Percentiles rank a stretch among this genome's conserved stretches.
phyloP scores from a whole-genome alignment of 1,140 invertebrate species.

The Leptinotarsa undecemlineata region DNA sequence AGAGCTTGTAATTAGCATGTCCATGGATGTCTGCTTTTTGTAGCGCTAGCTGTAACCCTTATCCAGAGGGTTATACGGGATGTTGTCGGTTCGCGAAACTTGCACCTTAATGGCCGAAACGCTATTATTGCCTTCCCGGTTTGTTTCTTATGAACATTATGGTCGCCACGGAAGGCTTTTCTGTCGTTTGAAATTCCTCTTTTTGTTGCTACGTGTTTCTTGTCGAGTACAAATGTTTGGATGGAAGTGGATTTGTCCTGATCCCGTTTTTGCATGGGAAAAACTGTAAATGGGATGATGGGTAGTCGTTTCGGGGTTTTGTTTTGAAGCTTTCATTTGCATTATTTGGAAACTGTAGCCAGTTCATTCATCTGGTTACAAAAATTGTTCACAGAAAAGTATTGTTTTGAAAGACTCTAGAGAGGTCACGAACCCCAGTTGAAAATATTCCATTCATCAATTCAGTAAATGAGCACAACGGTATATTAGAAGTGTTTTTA shows the following conservation, averaged over 20 bases:
- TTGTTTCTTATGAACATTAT: conserved; percentile 36
- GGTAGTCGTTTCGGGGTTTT: no score
- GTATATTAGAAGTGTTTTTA: no score
- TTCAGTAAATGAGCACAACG: no score
- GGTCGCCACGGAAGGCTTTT: conserved; percentile 18
- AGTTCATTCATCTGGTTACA: no score
- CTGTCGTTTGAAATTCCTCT: background rate
- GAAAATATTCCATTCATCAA: no score
- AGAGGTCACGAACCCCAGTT: no score
- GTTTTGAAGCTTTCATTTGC: no score
- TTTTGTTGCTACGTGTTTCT: background rate
- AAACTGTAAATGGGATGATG: background rate
- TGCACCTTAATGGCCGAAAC: conserved; percentile 35
- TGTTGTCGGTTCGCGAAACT: conserved; percentile 28
- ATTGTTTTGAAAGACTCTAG: no score
- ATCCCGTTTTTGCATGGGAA: background rate
- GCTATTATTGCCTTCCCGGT: conserved; percentile 34
- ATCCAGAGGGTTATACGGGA: conserved; percentile 39
- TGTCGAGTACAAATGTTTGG: background rate
- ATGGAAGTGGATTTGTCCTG: background rate
- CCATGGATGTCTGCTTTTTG: conserved; percentile 51
- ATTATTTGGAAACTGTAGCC: no score
- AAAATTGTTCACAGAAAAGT: no score
- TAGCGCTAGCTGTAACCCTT: conserved; percentile 44
- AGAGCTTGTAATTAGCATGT: conserved; percentile 54